These are phyloP conservation scores for Dipodomys stephensi DNA, from an alignment of 2,113 vertebrate genomes.

Conservation along the genomic window DNA sequence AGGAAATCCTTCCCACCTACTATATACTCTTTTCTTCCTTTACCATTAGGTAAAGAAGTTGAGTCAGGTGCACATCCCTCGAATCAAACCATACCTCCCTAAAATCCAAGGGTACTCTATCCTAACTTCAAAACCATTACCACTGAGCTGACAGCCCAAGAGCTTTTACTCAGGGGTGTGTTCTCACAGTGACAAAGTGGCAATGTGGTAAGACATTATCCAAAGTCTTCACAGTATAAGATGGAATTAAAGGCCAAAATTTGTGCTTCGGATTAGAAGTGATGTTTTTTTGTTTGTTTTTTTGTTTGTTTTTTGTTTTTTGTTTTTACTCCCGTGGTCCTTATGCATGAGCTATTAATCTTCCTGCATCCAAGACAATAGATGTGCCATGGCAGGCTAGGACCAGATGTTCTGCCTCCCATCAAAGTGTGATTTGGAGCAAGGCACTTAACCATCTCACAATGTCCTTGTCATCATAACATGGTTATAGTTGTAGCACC, in stretches of 20 bases:
- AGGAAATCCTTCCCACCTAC: conserved; percentile 39
- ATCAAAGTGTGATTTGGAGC: not conserved
- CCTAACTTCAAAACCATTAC: conserved; percentile 41
- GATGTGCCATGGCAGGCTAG: not conserved
- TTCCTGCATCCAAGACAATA: conserved; percentile 30
- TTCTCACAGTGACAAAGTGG: not conserved
- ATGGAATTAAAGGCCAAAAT: conserved; percentile 32
- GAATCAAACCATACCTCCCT: conserved; percentile 43
- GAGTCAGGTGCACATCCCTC: conserved; percentile 9
- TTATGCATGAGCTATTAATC: not conserved
- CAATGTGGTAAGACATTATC: conserved; percentile 18
- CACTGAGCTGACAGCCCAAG: not conserved
- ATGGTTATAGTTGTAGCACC: not conserved
- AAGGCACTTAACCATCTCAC: not conserved
- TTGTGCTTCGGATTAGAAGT: conserved; percentile 12
- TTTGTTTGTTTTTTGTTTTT: too few relatives aligned
- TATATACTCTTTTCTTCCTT: not conserved
- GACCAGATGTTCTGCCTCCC: conserved; percentile 22
- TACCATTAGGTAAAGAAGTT: conserved; percentile 12
- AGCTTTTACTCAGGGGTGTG: not conserved
- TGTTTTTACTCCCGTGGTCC: not conserved
- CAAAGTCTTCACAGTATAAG: not conserved
- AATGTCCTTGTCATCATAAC: not conserved
- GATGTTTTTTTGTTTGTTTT: not conserved
- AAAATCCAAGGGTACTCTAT: conserved; percentile 45